phyloP scores from a whole-genome alignment of 1,140 invertebrate genomes.

The Drosophila elegans region DNA sequence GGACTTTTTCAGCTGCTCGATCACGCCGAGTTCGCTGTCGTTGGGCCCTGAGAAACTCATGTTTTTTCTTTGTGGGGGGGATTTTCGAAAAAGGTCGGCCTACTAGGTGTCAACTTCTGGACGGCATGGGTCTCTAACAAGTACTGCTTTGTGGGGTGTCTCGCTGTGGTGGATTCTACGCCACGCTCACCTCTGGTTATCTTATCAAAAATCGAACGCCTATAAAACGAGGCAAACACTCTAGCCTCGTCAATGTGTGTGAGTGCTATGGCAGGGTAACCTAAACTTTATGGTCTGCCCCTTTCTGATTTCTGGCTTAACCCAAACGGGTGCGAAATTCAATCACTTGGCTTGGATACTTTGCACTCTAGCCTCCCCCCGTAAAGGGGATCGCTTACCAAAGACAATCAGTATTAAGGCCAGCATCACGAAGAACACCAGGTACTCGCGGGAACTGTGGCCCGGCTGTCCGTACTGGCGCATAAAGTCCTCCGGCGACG shows the following conservation, averaged over 20 bases:
- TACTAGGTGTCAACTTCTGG: conserved; percentile 27
- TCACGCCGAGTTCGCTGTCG: conserved; percentile 38
- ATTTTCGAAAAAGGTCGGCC: background rate
- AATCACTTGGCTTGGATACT: too few species aligned
- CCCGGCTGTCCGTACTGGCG: conserved; percentile 58
- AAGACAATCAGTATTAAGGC: conserved; percentile 74
- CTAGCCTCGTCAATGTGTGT: conserved; percentile 25
- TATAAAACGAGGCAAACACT: conserved; percentile 63
- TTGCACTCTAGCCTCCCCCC: background rate
- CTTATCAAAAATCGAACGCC: conserved; percentile 76
- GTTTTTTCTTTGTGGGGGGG: background rate
- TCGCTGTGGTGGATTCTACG: conserved; percentile 55
- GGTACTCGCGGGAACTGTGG: conserved; percentile 73
- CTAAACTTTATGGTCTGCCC: conserved; percentile 38
- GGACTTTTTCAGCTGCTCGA: conserved; percentile 67
- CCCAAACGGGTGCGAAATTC: background rate
- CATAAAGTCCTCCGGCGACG: conserved; percentile 72
- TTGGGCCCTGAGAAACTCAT: conserved; percentile 26
- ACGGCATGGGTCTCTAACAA: conserved; percentile 44
- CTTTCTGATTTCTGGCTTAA: too few species aligned
- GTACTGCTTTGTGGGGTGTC: conserved; percentile 19
- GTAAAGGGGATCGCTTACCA: conserved; percentile 76
- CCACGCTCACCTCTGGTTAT: conserved; percentile 43
- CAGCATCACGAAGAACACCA: conserved; percentile 79
- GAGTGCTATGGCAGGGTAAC: conserved; percentile 49